Percentiles rank a stretch among this genome's conserved stretches.
These are phyloP conservation scores for Dasyornis broadbenti DNA, from an alignment of 2,113 vertebrate species.

Conservation along the genomic window DNA sequence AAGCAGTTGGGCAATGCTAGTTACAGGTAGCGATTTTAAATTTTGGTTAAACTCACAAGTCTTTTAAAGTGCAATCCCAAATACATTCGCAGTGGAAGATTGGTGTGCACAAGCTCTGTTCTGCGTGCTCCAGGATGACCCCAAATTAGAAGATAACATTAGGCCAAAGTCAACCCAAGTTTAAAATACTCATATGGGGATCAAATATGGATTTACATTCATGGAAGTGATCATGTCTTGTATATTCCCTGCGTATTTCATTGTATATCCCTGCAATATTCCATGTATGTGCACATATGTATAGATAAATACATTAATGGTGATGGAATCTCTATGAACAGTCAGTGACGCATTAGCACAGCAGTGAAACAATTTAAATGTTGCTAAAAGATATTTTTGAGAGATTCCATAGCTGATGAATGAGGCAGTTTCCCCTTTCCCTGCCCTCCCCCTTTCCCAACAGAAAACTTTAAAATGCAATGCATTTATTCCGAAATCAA, in stretches of 20 bases:
- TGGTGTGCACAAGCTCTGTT: rapidly evolving
- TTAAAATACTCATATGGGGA: rapidly evolving
- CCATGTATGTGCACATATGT: too few relatives aligned
- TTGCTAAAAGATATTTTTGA: not conserved
- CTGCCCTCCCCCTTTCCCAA: not conserved
- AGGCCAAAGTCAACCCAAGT: not conserved
- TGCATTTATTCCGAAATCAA: not conserved
- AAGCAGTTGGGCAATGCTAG: not conserved
- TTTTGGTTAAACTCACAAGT: not conserved
- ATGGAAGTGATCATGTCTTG: not conserved
- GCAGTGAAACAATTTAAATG: not conserved
- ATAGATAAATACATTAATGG: not conserved
- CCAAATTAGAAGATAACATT: rapidly evolving
- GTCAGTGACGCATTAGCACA: not conserved
- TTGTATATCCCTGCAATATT: not conserved
- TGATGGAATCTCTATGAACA: not conserved
- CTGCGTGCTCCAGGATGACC: too few relatives aligned
- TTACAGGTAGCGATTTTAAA: not conserved
- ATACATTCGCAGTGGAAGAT: not conserved
- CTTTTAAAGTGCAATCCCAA: not conserved
- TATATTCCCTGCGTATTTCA: not conserved
- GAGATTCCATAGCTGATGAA: not conserved
- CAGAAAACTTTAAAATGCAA: not conserved
- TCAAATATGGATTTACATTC: not conserved
- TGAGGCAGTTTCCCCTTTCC: rapidly evolving